phyloP scores from a whole-genome alignment of 2,797 vertebrate species.

The Novumbra hubbsi region DNA sequence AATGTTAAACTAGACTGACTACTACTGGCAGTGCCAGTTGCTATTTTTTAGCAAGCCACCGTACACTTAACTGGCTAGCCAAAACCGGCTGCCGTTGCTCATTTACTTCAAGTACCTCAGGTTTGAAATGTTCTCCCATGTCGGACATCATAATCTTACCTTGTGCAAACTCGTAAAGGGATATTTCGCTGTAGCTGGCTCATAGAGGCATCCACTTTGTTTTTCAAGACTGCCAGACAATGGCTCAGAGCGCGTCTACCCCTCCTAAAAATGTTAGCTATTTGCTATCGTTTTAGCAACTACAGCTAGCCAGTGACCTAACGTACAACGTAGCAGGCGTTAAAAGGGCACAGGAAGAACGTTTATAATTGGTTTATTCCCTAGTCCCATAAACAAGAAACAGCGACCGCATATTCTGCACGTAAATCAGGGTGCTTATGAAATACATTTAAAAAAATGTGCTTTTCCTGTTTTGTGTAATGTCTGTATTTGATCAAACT shows the following conservation, averaged over 20 bases:
- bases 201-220: slow-evolving; percentile 67
- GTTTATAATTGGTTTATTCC: slow-evolving; percentile 7
- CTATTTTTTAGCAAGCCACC: too few species aligned
- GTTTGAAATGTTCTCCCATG: background rate
- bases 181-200: slow-evolving; percentile 57
- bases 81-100: background rate
- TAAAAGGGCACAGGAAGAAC: background rate
- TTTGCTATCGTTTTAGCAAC: background rate
- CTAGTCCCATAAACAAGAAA: slow-evolving; percentile 6
- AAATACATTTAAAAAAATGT: background rate
- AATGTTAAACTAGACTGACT: too few species aligned
- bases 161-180: slow-evolving; percentile 58
- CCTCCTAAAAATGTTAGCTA: background rate
- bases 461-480: background rate
- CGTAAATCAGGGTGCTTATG: background rate
- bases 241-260: slow-evolving; percentile 6
- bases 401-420: background rate
- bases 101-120: too few species aligned
- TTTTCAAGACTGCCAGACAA: slow-evolving; percentile 34
- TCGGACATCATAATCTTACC: slow-evolving; percentile 53
- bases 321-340: too few species aligned
- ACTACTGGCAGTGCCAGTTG: too few species aligned
- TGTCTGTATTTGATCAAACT: background rate
- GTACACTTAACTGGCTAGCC: background rate
- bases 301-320: too few species aligned